Percentiles rank a stretch among this genome's conserved stretches.
These are phyloP conservation scores for Micromys minutus DNA, from an alignment of 2,113 vertebrate genomes.

Conservation along the genomic window DNA sequence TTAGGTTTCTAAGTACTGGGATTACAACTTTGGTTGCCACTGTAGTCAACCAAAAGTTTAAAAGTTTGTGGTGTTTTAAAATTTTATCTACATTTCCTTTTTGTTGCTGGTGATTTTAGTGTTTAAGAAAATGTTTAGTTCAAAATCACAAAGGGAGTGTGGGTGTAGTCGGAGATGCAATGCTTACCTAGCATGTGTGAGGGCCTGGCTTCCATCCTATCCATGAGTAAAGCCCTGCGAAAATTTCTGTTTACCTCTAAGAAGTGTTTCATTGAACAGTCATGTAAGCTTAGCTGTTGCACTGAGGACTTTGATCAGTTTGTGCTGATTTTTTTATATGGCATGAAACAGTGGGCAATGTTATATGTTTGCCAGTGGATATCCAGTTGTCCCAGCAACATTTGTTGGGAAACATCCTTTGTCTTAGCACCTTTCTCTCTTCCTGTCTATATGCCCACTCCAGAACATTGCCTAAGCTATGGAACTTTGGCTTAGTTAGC, in stretches of 20 bases:
- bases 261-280: background rate
- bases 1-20: background rate
- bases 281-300: background rate
- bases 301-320: background rate
- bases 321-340: background rate
- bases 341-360: background rate
- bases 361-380: background rate
- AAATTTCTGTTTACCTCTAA: background rate
- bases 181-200: background rate
- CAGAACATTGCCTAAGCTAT: background rate
- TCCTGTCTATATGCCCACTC: background rate
- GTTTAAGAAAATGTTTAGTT: constrained; percentile 3
- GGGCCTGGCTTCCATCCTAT: too few relatives aligned
- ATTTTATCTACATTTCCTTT: background rate
- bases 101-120: background rate
- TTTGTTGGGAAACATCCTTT: background rate
- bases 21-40: background rate
- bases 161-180: background rate
- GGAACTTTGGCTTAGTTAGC: background rate
- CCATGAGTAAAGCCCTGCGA: background rate
- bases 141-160: background rate
- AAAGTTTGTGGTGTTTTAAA: background rate
- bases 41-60: background rate
- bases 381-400: background rate
- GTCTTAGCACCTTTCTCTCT: background rate